These are phyloP conservation scores for Geotrypetes seraphini DNA, from an alignment of 2,797 vertebrate genomes.

Conservation along the genomic window DNA sequence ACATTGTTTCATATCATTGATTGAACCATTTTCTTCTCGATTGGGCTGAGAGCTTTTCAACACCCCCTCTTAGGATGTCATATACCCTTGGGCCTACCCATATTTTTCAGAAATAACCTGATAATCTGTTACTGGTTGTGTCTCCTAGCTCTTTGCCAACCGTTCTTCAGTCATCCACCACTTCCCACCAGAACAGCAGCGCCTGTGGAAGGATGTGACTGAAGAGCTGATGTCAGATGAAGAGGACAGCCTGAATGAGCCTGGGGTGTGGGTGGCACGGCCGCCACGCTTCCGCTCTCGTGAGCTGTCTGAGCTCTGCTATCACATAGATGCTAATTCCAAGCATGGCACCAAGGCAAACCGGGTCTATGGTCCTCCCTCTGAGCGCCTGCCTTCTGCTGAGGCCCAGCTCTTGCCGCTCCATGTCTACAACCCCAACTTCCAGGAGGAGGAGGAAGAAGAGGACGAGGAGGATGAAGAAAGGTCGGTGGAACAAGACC, in stretches of 20 bases:
- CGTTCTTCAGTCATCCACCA: conserved; percentile 44
- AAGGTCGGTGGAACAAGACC: no score
- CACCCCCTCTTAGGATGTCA: no score
- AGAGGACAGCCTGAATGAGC: conserved; percentile 48
- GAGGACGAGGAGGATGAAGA: conserved; percentile 13
- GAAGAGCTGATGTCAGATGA: conserved; percentile 57
- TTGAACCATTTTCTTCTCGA: no score
- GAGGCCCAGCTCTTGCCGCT: conserved; percentile 38
- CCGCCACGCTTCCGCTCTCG: conserved; percentile 44
- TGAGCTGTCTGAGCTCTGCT: conserved; percentile 46
- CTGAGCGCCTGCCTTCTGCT: conserved; percentile 42
- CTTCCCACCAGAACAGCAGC: conserved; percentile 43
- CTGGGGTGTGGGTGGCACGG: conserved; percentile 52
- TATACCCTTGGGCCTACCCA: no score
- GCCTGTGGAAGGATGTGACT: conserved; percentile 43
- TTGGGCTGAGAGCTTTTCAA: no score
- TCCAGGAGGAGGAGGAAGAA: conserved; percentile 35
- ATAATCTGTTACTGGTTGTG: not conserved
- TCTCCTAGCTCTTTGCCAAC: conserved; percentile 47
- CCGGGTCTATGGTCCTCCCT: conserved; percentile 42
- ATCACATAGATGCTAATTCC: conserved; percentile 47
- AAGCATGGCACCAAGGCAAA: conserved; percentile 52
- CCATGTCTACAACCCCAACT: conserved; percentile 40
- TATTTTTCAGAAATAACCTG: no score
- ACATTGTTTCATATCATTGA: no score